Percentiles rank a stretch among this genome's conserved stretches.
Evolutionary conservation across 2,113 vertebrate species (phyloP).

Genomic region (Poicephalus gulielmi): DNA sequence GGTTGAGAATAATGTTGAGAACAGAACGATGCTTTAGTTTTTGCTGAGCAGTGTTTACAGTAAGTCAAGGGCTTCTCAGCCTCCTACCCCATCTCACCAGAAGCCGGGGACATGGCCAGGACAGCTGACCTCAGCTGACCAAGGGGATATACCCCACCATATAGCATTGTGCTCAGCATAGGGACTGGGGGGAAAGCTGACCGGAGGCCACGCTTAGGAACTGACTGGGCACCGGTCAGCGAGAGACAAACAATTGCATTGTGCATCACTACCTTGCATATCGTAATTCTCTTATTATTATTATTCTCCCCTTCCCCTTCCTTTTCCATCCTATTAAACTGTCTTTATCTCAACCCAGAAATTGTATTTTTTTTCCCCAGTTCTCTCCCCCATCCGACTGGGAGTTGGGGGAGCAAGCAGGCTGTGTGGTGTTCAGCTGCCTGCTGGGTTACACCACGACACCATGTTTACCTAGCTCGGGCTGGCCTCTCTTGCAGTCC

Average conservation of each 20-base stretch:
- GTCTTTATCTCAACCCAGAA: neutral
- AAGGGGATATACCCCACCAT: neutral
- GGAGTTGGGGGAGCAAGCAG: neutral
- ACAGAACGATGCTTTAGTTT: neutral
- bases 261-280: neutral
- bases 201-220: neutral
- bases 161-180: neutral
- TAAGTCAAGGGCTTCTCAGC: neutral
- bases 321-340: neutral
- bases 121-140: neutral
- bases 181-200: neutral
- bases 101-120: neutral
- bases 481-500: conserved; percentile 50
- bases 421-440: neutral
- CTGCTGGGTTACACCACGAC: neutral
- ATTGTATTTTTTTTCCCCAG: rapidly evolving
- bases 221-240: too few relatives aligned
- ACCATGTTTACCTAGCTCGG: conserved; percentile 38
- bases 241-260: neutral
- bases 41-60: neutral
- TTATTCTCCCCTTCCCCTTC: neutral
- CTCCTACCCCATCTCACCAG: neutral
- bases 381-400: neutral
- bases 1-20: neutral
- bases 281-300: neutral